Base-by-base conservation (phyloP, 2,113 vertebrate genomes). In the Equus przewalskii region DNA sequence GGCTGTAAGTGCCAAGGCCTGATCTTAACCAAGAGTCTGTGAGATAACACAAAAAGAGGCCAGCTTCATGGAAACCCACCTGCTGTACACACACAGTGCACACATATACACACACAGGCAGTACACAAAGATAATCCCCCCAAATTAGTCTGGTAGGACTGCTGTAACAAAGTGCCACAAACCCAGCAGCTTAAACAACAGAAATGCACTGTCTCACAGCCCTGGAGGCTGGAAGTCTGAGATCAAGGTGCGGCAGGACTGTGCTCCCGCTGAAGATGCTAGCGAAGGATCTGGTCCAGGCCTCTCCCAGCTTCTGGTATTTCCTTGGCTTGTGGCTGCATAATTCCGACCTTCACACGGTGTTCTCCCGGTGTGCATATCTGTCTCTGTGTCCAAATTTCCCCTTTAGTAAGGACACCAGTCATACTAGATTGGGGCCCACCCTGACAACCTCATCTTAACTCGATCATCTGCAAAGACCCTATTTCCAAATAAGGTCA, bases 401-500 rank as follows among this genome's bases (percentile, higher is more conserved):
- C 28, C 54, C 44, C 67, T 36, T 81, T 84, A 85, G 28, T 41
- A 64, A 92, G 28, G 51, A 82, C 11, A 56, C 49, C 21, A 56
- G 44, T 89, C 51, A 41, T 49, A 69, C 16, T 69, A 18, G 44
- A 87, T 65, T 16, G 24, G 54, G 41, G 24, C 19, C 75, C 36
- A 76, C 4, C n/a, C 15, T 65, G 51, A 16, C 49, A 58, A 67
- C 41, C 14, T 97, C 56, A 65, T 65, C 49, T 79, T 84, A 86
- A 82, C 9, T 85, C 82, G 41, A 76, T 75, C 67, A 69, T 94
- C 26, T 87, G 36, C 33, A 90, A 96, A 97, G n/a, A 90, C 16
- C 24, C 19, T 64, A 3, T 64, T 85, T 94, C 58, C 44, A 91
- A 95, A 60, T 88, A 91, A 64, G 44, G 4, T 49, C 30, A 70